Conservation (phyloP, 2,113 vertebrate species). For the Elaphurus davidianus region DNA sequence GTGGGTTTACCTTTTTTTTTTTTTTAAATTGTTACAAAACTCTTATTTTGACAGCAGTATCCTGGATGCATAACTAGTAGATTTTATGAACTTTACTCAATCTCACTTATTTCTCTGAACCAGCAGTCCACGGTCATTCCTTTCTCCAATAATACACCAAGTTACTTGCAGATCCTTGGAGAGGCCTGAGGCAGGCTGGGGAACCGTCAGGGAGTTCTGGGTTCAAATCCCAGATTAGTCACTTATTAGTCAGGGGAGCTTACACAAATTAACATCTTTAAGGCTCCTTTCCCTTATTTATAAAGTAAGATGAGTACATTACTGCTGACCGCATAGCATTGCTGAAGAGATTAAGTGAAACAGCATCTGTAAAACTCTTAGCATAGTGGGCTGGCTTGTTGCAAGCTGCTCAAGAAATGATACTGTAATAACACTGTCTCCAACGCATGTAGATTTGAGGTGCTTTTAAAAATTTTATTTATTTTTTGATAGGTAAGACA, state of each 20-base stretch:
- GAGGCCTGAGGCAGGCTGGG: background rate
- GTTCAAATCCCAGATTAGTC: background rate
- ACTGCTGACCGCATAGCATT: background rate
- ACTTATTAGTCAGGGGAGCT: background rate
- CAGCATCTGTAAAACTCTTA: background rate
- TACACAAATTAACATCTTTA: background rate
- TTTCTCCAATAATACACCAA: background rate
- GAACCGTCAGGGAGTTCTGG: background rate
- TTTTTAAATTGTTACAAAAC: conserved; percentile 27
- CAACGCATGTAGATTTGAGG: background rate
- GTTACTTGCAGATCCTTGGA: background rate
- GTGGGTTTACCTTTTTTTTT: background rate
- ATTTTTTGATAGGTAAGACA: background rate
- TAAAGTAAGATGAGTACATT: background rate
- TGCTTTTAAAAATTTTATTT: background rate
- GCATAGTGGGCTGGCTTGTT: background rate
- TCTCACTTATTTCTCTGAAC: background rate
- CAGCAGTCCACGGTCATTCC: background rate
- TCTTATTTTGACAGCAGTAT: background rate
- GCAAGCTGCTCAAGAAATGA: background rate
- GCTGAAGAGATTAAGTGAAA: background rate
- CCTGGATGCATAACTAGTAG: background rate
- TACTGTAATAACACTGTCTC: background rate
- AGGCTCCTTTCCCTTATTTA: background rate
- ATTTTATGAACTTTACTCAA: conserved; percentile 47